These are phyloP conservation scores for Crotophaga sulcirostris DNA, from an alignment of 2,113 vertebrate genomes.

Conservation along the genomic window DNA sequence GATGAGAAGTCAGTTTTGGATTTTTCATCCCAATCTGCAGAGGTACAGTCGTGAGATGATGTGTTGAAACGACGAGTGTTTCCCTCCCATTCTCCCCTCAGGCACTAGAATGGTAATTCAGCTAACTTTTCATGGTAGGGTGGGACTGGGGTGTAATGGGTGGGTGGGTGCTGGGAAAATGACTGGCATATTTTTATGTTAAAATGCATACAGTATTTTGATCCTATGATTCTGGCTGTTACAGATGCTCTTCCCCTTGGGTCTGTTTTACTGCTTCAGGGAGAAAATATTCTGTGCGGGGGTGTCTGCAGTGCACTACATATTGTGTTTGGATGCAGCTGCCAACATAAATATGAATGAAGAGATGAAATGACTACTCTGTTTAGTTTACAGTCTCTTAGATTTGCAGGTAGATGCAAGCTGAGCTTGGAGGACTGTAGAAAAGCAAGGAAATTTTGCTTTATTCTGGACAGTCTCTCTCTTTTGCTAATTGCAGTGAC, in stretches of 20 bases:
- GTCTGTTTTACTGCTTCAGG: background rate
- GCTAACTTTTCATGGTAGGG: background rate
- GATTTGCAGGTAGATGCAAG: background rate
- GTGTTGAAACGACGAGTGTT: background rate
- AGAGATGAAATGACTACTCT: background rate
- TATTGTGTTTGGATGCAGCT: background rate
- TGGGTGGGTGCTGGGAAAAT: background rate
- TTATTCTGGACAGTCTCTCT: background rate
- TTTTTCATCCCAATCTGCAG: background rate
- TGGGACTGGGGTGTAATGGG: background rate
- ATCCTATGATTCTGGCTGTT: background rate
- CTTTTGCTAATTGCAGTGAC: background rate
- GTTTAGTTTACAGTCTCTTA: background rate
- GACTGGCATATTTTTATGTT: background rate
- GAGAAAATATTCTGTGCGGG: background rate
- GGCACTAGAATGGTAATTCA: background rate
- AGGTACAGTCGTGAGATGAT: background rate
- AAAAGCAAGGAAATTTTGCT: background rate
- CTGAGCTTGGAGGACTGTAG: background rate
- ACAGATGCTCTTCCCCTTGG: background rate
- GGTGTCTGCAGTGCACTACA: background rate
- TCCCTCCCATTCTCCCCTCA: background rate
- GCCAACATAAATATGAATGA: background rate
- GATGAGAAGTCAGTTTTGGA: background rate
- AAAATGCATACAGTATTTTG: background rate